Base-by-base conservation (phyloP, 2,797 vertebrate species). In the Gymnothorax javanicus region DNA sequence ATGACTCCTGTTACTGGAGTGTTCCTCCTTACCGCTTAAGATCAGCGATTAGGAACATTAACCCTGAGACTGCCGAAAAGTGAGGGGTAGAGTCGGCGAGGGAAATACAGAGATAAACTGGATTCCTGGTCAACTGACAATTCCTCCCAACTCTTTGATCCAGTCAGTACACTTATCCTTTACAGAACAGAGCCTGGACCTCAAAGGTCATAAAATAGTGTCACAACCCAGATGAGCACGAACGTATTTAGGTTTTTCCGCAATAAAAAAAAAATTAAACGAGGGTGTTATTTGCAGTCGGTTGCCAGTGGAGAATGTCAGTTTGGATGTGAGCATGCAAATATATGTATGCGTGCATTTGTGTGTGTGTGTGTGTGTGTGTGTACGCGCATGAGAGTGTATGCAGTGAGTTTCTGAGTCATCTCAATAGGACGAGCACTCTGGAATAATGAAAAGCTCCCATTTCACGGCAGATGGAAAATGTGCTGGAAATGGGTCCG, bases 391-490 rank as follows among this genome's bases (percentile, higher is more conserved):
- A 56, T 58, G 87, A 87, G 3, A n/a, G 50, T 52, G 8, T 84
- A 88, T 85, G 87, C 84, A 62, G 77, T 2, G n/a, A 13, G 23
- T 27, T 13, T 84, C 62, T 59, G 93, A 94, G 93, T 93, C 93
- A 93, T 89, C 92, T 91, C 92, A 11, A 8, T 90, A 91, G 73
- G 69, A 90, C 93, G 92, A 95, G 94, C 95, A 95, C 95, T 95
- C 91, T 91, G 91, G 85, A 86, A 90, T 96, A 96, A 96, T 94
- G 94, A 95, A 93, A 92, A 94, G 94, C 95, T 96, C 95, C 92
- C 94, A 94, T 96, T 96, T 96, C 95, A 94, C 91, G 92, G 93
- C 95, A 95, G 94, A 96, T 96, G 95, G 96, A 96, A 96, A 96
- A 95, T 95, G 93, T 93, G 93, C 91, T 88, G 91, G 92, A 88